A percentile compares a stretch with the other conserved stretches of the same genome.
phyloP scores from a whole-genome alignment of 2,888 invertebrate species.

The Bruchidius siliquastri region DNA sequence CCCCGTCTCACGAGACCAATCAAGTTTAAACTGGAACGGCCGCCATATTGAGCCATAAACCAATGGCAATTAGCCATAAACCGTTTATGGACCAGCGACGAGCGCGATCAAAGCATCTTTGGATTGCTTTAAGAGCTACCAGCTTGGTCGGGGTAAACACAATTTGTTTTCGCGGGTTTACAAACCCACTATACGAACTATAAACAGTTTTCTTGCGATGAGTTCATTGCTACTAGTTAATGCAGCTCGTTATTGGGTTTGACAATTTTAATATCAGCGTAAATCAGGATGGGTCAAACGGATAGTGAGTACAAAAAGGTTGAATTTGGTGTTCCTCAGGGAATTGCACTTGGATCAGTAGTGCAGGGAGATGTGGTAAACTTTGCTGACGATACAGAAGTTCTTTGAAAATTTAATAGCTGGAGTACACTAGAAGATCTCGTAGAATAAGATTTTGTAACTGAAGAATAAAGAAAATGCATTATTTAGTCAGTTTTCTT shows the following conservation, averaged over 20 bases:
- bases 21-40: constrained; percentile 47
- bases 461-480: too few species aligned
- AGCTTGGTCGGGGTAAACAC: neutral
- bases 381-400: too few species aligned
- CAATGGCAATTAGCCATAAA: constrained; percentile 50
- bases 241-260: neutral
- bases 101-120: constrained; percentile 2
- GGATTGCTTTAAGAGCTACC: neutral
- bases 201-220: neutral
- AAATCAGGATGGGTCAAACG: too few species aligned
- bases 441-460: too few species aligned
- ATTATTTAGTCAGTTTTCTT: too few species aligned
- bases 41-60: constrained; percentile 50
- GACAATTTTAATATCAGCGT: too few species aligned
- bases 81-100: constrained; percentile 38
- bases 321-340: too few species aligned
- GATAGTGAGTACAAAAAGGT: too few species aligned
- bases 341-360: too few species aligned
- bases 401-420: too few species aligned
- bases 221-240: neutral
- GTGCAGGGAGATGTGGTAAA: too few species aligned
- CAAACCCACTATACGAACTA: neutral
- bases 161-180: neutral
- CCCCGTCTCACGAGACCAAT: constrained; percentile 44
- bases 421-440: too few species aligned